A percentile compares a stretch with the other conserved stretches of the same genome.
Evolutionary conservation across 2,797 vertebrate genomes (phyloP).

Genomic region (Halcyon chelicuti): DNA sequence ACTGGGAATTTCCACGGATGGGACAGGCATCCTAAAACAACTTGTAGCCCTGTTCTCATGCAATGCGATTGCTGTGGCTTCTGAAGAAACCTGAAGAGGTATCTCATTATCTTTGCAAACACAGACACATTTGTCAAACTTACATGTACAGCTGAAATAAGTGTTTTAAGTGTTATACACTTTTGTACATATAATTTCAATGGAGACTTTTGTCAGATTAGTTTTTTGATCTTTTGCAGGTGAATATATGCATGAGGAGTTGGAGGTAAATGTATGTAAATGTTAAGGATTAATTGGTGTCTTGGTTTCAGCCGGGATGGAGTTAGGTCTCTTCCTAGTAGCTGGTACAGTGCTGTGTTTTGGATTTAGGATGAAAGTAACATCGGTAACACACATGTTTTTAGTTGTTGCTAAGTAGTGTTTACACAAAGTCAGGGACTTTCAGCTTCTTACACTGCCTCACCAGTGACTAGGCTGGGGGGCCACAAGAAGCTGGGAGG

Average conservation of each 20-base stretch:
- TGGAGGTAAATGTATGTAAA: neutral
- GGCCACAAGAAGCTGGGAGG: neutral
- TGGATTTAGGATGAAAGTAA: neutral
- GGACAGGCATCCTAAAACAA: neutral
- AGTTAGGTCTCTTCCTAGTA: neutral
- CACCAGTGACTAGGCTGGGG: neutral
- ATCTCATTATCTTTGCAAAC: neutral
- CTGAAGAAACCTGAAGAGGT: neutral
- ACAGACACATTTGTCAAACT: neutral
- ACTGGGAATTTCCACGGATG: neutral
- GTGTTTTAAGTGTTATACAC: neutral
- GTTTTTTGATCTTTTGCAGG: neutral
- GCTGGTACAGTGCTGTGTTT: neutral
- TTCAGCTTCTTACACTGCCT: neutral
- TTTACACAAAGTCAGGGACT: neutral
- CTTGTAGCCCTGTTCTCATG: neutral
- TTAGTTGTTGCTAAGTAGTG: neutral
- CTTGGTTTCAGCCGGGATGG: neutral
- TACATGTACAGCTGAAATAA: neutral
- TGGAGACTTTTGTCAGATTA: neutral
- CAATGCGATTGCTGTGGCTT: neutral
- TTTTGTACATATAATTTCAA: neutral
- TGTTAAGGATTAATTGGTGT: neutral
- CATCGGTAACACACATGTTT: neutral
- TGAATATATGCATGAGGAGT: neutral